A percentile compares a stretch with the other conserved stretches of the same genome.
Conservation (phyloP, 1,140 invertebrate genomes). For the Macrocentrus cingulum region DNA sequence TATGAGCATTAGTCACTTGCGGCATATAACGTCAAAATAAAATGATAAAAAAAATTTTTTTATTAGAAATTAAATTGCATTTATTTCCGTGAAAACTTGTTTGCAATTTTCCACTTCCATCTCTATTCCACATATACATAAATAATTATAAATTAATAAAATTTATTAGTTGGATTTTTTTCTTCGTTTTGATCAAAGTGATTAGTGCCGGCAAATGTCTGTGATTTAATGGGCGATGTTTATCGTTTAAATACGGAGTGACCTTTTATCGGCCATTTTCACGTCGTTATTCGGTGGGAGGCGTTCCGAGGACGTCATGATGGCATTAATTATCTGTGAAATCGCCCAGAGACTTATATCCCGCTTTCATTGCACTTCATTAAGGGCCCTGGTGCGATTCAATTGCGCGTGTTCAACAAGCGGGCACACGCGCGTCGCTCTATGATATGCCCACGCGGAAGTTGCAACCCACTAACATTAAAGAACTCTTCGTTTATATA, state of each 20-base stretch:
- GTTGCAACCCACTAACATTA: conserved; percentile 28
- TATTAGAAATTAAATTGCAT: too few species aligned
- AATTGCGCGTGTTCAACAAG: background rate
- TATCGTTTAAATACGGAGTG: background rate
- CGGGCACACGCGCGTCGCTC: conserved; percentile 18
- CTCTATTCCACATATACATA: too few species aligned
- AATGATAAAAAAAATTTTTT: background rate
- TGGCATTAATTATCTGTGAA: conserved; percentile 42
- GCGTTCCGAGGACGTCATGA: conserved; percentile 32
- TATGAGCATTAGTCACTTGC: conserved; percentile 4
- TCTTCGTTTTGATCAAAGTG: too few species aligned
- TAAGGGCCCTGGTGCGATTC: conserved; percentile 23
- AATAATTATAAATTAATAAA: too few species aligned
- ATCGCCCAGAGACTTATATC: conserved; percentile 29
- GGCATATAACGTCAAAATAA: background rate
- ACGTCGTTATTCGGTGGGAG: conserved; percentile 19
- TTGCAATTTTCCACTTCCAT: too few species aligned
- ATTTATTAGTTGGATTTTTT: too few species aligned
- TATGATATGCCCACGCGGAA: conserved; percentile 43
- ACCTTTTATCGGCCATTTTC: conserved; percentile 14
- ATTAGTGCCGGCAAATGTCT: too few species aligned
- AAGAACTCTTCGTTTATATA: conserved; percentile 5
- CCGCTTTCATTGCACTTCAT: conserved; percentile 40
- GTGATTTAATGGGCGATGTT: background rate
- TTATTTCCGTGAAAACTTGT: too few species aligned